Conservation (phyloP, 2,113 vertebrate species). For the Rallus limicola region DNA sequence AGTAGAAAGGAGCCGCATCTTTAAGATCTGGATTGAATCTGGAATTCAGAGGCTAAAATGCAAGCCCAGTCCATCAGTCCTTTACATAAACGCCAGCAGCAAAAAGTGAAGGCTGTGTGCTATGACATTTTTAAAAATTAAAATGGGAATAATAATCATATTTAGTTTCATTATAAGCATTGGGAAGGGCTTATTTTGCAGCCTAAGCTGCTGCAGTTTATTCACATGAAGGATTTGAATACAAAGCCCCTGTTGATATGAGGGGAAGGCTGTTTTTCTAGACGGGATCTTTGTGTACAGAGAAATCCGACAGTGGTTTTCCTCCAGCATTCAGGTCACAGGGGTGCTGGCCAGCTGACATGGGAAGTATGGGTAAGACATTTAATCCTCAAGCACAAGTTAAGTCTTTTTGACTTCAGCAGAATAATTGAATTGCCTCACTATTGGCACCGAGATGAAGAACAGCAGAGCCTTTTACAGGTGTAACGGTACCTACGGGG, state of each 20-base stretch:
- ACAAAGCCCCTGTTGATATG: not conserved
- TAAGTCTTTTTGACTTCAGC: not conserved
- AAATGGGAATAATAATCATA: not conserved
- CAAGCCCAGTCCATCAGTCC: not conserved
- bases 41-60: not conserved
- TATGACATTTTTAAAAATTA: not conserved
- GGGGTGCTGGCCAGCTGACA: not conserved
- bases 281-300: not conserved
- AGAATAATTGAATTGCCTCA: not conserved
- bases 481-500: not conserved
- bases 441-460: rapidly evolving
- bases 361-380: not conserved
- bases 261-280: not conserved
- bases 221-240: not conserved
- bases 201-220: not conserved
- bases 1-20: not conserved
- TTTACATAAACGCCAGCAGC: not conserved
- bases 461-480: rapidly evolving
- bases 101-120: not conserved
- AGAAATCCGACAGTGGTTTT: not conserved
- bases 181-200: not conserved
- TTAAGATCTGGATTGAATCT: not conserved
- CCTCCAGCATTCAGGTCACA: not conserved
- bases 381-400: not conserved
- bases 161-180: not conserved